Evolutionary conservation across 2,113 vertebrate genomes (phyloP), one percentile per base, ranked within the genome.

Genomic region (Bagarius yarrelli): DNA sequence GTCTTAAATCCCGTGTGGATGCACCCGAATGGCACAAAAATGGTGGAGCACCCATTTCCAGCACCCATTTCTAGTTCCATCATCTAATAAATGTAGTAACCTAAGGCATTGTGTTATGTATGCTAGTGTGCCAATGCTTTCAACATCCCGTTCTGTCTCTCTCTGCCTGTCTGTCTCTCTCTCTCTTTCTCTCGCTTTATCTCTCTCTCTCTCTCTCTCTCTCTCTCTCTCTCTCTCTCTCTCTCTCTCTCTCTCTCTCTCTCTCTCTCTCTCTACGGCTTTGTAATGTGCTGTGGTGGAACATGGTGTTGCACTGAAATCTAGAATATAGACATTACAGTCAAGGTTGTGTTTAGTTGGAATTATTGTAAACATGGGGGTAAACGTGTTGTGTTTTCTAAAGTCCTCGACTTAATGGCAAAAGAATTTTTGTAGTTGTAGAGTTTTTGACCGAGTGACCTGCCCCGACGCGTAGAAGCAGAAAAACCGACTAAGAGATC

Each of bases 11-110:
- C 57, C 56, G 47, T 76, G 55, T 40, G 56, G 23, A 47, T 30
- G 6, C 36, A 47, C 14, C 44, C 36, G n/a, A 80, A 60, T 71
- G 78, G 80, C 81, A 85, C 86, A 85, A 87, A 88, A 81, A 81
- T 52, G 81, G 19, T n/a, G 11, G 82, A 78, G n/a, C n/a, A n/a
- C n/a, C n/a, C n/a, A n/a, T n/a, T n/a, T 5, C 15, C 75, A 83
- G 59, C 56, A 79, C 30, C 69, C 66, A 47, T 79, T 78, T 47
- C 86, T 84, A 79, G 86, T 88, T 87, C 85, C 84, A 82, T 78
- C 76, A 82, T 85, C 63, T 79, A 71, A 71, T 87, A 85, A 73
- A 86, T 90, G 86, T 30, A 72, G 69, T 47, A 47, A 72, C 30
- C 16, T 90, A 86, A 88, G 85, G 80, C 69, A 53, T 72, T 53